Conservation (phyloP, 2,888 invertebrate species). For the Apamea anceps region DNA sequence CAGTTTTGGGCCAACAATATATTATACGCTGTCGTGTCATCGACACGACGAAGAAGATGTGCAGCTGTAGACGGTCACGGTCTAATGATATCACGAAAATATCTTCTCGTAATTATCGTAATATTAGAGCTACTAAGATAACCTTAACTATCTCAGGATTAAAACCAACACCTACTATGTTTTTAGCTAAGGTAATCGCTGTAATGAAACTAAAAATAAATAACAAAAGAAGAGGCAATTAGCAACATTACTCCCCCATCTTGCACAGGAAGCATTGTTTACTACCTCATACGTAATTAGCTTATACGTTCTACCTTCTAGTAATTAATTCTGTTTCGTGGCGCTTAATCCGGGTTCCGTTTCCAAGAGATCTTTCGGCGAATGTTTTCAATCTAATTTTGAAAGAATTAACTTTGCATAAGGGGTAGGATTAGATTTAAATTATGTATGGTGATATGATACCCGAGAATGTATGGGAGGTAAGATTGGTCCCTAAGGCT, state of each 20-base stretch:
- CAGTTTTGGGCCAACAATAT: background rate
- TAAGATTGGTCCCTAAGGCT: slow-evolving; percentile 8
- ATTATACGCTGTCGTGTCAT: background rate
- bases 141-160: background rate
- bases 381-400: slow-evolving; percentile 56
- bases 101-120: background rate
- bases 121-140: background rate
- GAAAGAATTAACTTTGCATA: slow-evolving; percentile 53
- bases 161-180: background rate
- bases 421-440: slow-evolving; percentile 34
- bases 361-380: slow-evolving; percentile 41
- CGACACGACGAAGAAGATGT: background rate
- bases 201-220: slow-evolving; percentile 9
- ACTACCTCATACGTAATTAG: slow-evolving; percentile 59
- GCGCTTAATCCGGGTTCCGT: slow-evolving; percentile 53
- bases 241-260: slow-evolving; percentile 14
- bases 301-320: slow-evolving; percentile 53
- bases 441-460: slow-evolving; percentile 32
- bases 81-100: background rate
- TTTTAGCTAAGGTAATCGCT: background rate
- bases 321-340: slow-evolving; percentile 66
- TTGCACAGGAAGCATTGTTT: slow-evolving; percentile 48
- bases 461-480: background rate
- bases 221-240: slow-evolving; percentile 8
- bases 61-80: background rate